Evolutionary conservation across 2,888 invertebrate genomes (phyloP).

Genomic region (Apamea monoglypha): DNA sequence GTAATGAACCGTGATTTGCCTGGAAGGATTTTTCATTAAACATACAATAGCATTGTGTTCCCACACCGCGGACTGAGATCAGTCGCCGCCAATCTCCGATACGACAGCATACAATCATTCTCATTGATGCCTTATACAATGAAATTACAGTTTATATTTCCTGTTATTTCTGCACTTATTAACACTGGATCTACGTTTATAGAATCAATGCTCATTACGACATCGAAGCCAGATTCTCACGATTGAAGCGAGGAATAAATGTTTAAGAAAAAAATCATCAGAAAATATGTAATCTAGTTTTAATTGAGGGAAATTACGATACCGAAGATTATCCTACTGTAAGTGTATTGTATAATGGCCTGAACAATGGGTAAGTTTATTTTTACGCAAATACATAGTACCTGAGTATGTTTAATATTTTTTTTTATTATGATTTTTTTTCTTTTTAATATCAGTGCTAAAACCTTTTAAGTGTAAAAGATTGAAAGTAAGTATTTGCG

Average conservation of each 20-base stretch:
- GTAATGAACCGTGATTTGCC: slow-evolving; percentile 70
- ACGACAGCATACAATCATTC: slow-evolving; percentile 77
- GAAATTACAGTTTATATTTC: slow-evolving; percentile 79
- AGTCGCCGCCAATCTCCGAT: slow-evolving; percentile 61
- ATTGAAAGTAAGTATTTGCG: not conserved
- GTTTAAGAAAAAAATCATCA: slow-evolving; percentile 27
- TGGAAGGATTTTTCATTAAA: slow-evolving; percentile 74
- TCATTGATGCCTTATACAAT: slow-evolving; percentile 72
- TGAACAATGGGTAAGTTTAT: not conserved
- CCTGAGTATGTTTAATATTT: too few species aligned
- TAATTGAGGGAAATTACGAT: slow-evolving; percentile 40
- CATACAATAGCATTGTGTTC: slow-evolving; percentile 71
- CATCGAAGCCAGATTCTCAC: slow-evolving; percentile 48
- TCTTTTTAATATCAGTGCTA: too few species aligned
- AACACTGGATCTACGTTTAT: slow-evolving; percentile 54
- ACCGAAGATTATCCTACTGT: not conserved
- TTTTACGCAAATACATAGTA: not conserved
- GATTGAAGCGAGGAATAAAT: slow-evolving; percentile 25
- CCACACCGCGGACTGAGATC: slow-evolving; percentile 70
- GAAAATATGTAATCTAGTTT: slow-evolving; percentile 51
- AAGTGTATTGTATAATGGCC: not conserved
- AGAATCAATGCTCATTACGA: slow-evolving; percentile 48
- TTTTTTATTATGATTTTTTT: too few species aligned
- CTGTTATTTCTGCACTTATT: slow-evolving; percentile 71
- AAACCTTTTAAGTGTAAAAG: not conserved